These are phyloP conservation scores for Gonatopus flavifemur DNA, from an alignment of 1,140 invertebrate genomes.

Conservation along the genomic window DNA sequence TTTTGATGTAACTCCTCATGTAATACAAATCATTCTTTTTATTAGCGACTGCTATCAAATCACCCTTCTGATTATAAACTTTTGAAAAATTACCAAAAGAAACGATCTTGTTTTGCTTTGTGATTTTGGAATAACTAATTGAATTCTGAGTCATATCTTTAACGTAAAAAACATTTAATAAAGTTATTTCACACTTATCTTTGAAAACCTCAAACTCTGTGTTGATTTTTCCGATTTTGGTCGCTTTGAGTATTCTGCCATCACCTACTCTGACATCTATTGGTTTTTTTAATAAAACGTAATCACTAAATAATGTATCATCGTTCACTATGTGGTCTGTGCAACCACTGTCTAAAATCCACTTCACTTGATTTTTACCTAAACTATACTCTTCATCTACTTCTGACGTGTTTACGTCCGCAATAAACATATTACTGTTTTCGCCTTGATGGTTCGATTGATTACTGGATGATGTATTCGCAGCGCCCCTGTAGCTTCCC, in stretches of 20 bases:
- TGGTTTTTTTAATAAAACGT: conserved; percentile 6
- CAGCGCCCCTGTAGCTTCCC: not conserved
- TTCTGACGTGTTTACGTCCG: not conserved
- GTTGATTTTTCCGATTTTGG: conserved; percentile 9
- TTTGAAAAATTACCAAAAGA: not conserved
- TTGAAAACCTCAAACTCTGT: conserved; percentile 9
- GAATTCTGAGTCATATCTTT: conserved; percentile 9
- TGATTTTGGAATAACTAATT: conserved; percentile 13
- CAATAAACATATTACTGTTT: not conserved
- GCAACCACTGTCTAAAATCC: conserved; percentile 15
- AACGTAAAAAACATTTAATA: conserved; percentile 11
- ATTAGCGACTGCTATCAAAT: conserved; percentile 6
- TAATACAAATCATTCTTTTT: conserved; percentile 11
- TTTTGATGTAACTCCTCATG: conserved; percentile 8
- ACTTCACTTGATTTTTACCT: conserved; percentile 8
- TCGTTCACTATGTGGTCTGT: conserved; percentile 13
- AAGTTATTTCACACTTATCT: not conserved
- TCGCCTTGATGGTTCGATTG: not conserved
- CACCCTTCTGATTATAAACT: conserved; percentile 10
- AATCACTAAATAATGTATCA: conserved; percentile 5
- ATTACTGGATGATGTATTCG: not conserved
- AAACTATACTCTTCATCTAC: not conserved
- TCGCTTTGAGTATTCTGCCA: conserved; percentile 12
- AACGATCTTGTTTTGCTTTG: conserved; percentile 4
- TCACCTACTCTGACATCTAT: conserved; percentile 13